Base-by-base conservation (phyloP, 2,888 invertebrate genomes). In the Luffia ferchaultella region DNA sequence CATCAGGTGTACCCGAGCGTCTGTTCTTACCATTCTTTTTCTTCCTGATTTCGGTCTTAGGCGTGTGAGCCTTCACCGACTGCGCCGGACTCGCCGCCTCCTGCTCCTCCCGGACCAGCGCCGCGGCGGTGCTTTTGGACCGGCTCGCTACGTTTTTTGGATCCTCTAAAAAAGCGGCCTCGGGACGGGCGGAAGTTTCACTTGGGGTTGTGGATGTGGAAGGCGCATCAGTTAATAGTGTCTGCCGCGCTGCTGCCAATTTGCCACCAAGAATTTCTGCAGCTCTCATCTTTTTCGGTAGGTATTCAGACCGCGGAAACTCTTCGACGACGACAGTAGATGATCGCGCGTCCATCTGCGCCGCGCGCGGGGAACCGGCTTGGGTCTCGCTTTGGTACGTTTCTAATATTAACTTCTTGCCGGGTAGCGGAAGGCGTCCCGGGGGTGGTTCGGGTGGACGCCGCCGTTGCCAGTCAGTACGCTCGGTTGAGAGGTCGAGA, bases 71-170 rank as follows among this genome's bases (percentile, higher is more conserved):
- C 76, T 80, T 82, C 62, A 75, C 83, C 65, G 83, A 72, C 59
- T 79, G 80, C 62, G 85, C 74, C 62, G 85, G 85, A 68, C 86
- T 76, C 76, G 82, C 68, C 79, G 76, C 73, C 76, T 78, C 73
- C 71, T 72, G 76, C 75, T 74, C 70, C 75, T 80, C 78, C 82
- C 82, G 82, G 82, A 77, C 82, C 82, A 80, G 82, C 80, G 82
- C 82, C 80, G 82, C 82, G 82, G 82, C 82, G 79, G 76, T 79
- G 82, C 82, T 78, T 76, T 65, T 82, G 82, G 82, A 82, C 82
- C 82, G 82, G 82, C 70, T 78, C 76, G 79, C 71, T 77, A 76
- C 80, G 82, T 83, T 83, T 82, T 82, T 83, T 83, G 82, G 74
- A 79, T 80, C 82, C 75, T 80, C 79, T 79, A 83, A 83, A 82